Base-by-base conservation (phyloP, 2,888 invertebrate genomes). In the Masnerella sp. region DNA sequence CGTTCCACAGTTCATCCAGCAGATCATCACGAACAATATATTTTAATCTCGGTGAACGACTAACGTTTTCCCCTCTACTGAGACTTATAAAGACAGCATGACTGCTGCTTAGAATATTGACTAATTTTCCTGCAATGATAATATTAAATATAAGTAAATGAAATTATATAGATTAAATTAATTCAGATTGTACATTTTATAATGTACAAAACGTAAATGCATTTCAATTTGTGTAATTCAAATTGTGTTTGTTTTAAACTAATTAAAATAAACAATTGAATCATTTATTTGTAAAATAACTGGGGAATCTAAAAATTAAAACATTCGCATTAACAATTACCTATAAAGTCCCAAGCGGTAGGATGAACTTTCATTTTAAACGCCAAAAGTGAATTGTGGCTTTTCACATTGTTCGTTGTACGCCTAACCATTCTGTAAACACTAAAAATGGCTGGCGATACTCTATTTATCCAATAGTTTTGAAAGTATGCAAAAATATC, bases 391-490 rank as follows among this genome's bases (percentile, higher is more conserved):
- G 18, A 30, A 8, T 61, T 61, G 12, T 61, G 40, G n/a, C 61
- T 49, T n/a, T 61, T 49, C 0, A 62, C 49, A 18, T 62, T 4
- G 15, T 62, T 62, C 0, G 51, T 62, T 15, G 62, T 62, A 15
- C 62, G 30, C 17, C 51, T 2, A 0, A 42, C 2, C 2, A 32
- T 0, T 0, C 22, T 12, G 17, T 62, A 40, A 0, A 51, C 62
- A 17, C 40, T 42, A 11, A 62, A 62, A 5, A 15, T 2, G 5
- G 0, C 2, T 1, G 62, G 32, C 2, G 49, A 42, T 15, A 51
- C 14, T 30, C 14, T 5, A 0, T 11, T 20, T 1, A 62, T 7
- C 62, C 62, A 62, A 15, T 15, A 51, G 8, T 14, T 51, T 51
- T 51, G 32, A 15, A 22, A 51, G 8, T 51, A 51, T n/a, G 1